Base-by-base conservation (phyloP, 2,888 invertebrate species). In the Hipparchia sbordonii region DNA sequence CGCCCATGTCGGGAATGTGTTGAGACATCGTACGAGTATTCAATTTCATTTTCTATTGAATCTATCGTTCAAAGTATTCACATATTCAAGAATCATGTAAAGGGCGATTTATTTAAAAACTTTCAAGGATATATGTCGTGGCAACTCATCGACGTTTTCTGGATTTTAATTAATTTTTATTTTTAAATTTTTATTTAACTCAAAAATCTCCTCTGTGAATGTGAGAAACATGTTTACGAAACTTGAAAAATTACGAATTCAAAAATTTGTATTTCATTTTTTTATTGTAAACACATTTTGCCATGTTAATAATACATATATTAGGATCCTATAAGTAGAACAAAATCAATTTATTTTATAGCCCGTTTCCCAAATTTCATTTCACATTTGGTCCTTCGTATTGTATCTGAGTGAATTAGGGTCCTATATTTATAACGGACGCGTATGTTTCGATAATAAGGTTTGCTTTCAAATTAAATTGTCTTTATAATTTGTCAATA, bases 291-390 rank as follows among this genome's bases (percentile, higher is more conserved):
- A 39, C 39, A 39, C 39, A 39, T 5, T 39, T 39, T 39, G 3
- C 39, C 39, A 39, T 39, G 2, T 39, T 39, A 39, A 39, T 39
- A 39, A 39, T 39, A 23, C 23, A 23, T 23, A 23, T 39, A 39
- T 39, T 39, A 39, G 39, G 39, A 5, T 39, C 39, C 39, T 39
- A 4, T 39, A 39, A 2, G 39, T 39, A 39, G 0, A 2, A 23
- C 7, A 1, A 23, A 9, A 57, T 39, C 39, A 39, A 51, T 51
- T 48, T 23, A 10, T 51, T 51, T 48, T 6, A 63, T 12, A 51
- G 51, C 33, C 63, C 63, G 23, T 51, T 51, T 51, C 12, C 12
- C 62, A 48, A 63, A 63, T 63, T 48, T 63, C n/a, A 23, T 48
- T 63, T 23, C 51, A 63, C 23, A 51, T 63, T 63, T 8, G 62